phyloP scores from a whole-genome alignment of 2,888 invertebrate genomes.

The Ormyrus labotus region DNA sequence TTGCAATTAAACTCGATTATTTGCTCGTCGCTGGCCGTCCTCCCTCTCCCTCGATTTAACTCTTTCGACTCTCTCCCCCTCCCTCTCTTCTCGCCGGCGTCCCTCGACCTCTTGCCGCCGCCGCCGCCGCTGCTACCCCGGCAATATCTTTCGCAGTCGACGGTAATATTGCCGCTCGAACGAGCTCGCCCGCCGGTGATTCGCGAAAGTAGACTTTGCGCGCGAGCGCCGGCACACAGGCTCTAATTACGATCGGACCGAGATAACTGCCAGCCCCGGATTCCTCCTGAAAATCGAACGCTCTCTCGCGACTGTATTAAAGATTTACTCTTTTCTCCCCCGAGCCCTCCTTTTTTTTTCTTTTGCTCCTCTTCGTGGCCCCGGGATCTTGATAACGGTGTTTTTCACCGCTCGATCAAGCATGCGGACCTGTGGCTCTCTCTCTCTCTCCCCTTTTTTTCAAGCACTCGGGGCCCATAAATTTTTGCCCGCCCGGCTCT shows the following conservation, averaged over 20 bases:
- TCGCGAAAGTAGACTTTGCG: constrained; percentile 66
- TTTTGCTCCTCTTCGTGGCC: neutral
- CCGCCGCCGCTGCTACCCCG: constrained; percentile 58
- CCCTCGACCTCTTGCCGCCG: constrained; percentile 54
- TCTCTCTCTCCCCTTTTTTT: neutral
- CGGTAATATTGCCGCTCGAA: constrained; percentile 66
- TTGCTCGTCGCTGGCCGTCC: constrained; percentile 71
- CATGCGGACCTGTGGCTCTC: neutral
- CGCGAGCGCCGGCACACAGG: constrained; percentile 42
- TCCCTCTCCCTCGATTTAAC: constrained; percentile 69
- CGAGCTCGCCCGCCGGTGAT: constrained; percentile 60
- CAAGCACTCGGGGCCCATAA: constrained; percentile 1
- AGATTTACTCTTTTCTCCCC: constrained; percentile 33
- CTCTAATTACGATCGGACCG: constrained; percentile 66
- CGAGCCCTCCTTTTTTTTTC: neutral
- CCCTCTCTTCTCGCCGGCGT: constrained; percentile 42
- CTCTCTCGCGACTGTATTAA: constrained; percentile 27
- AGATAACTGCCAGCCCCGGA: constrained; percentile 52
- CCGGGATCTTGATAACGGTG: constrained; percentile 34
- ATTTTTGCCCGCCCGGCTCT: constrained; percentile 9
- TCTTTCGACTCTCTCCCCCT: constrained; percentile 66
- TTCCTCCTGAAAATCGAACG: constrained; percentile 52
- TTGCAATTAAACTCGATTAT: constrained; percentile 76
- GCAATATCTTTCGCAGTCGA: constrained; percentile 66
- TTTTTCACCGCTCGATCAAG: constrained; percentile 33